Base-by-base conservation (phyloP, 2,888 invertebrate genomes). In the Ischnura elegans region DNA sequence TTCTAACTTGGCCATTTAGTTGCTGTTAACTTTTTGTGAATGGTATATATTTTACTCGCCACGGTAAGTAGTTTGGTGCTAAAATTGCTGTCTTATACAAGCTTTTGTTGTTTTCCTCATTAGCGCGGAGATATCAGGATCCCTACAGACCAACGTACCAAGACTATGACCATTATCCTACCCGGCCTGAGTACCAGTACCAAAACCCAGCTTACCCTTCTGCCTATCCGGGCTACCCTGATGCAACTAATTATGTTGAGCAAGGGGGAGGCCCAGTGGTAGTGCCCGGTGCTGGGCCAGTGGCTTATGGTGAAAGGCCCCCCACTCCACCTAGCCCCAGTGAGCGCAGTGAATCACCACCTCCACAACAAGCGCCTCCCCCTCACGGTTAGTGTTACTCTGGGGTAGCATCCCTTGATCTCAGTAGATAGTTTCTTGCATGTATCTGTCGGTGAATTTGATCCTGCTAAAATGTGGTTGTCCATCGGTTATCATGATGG, bases 91-190 rank as follows among this genome's bases (percentile, higher is more conserved):
- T 76, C 16, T 76, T 36, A 13, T 76, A 76, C 3, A 0, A 13
- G 76, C 76, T 76, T 76, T 5, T 76, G 76, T 76, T 76, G 25
- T 93, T 93, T 61, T 61, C 29, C 43, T 25, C 66, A 36, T 66
- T 46, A 93, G 93, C 84, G 36, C 93, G 84, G 85, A 93, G 93
- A 45, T 93, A 93, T 46, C 93, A 94, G 21, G 94, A 96, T 94
- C 96, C 96, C 94, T 96, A 96, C 94, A 96, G 96, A 95, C 96
- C 96, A 55, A 96, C 96, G 95, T 97, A 97, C 95, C 96, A 96
- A 95, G 97, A 97, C 95, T 97, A 97, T 95, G 97, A 97, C 94
- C 97, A 97, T 94, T 97, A 97, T 95, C 96, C 96, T 66, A 95
- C 95, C 36, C 96, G 96, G 90, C 93, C 93, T 19, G 94, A 94